Evolutionary conservation across 2,113 vertebrate species (phyloP).

Genomic region (Todiramphus saurophagus): DNA sequence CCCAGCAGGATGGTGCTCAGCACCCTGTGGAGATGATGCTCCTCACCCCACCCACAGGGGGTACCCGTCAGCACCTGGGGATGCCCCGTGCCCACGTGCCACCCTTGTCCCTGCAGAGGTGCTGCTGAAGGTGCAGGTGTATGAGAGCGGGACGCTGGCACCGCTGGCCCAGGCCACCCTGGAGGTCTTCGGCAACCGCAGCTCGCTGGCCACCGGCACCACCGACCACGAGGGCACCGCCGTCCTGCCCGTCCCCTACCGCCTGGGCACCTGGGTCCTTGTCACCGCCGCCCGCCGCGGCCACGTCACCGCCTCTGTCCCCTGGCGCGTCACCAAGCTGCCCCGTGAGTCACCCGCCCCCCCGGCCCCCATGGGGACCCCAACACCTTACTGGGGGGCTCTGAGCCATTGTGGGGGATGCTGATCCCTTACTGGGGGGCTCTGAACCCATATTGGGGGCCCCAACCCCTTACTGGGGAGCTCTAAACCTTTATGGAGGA

Average conservation of each 20-base stretch:
- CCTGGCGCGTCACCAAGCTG: constrained; percentile 90
- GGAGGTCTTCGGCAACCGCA: constrained; percentile 88
- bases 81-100: neutral
- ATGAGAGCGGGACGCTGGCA: constrained; percentile 89
- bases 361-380: neutral
- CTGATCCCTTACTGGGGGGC: accelerated
- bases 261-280: constrained; percentile 78
- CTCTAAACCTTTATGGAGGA: neutral
- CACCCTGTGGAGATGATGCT: neutral
- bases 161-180: constrained; percentile 84
- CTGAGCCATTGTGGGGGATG: accelerated
- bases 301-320: constrained; percentile 91
- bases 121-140: constrained; percentile 93
- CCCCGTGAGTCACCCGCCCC: constrained; percentile 86
- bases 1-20: no score
- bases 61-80: accelerated
- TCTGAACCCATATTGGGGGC: accelerated
- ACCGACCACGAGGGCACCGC: constrained; percentile 82
- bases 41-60: neutral
- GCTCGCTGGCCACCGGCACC: constrained; percentile 78
- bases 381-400: no score
- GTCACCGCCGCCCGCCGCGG: constrained; percentile 75
- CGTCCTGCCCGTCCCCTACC: constrained; percentile 85
- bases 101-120: constrained; percentile 78
- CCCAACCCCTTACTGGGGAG: neutral